Percentiles rank a stretch among this genome's conserved stretches.
Conservation (phyloP, 2,888 invertebrate genomes). For the Euproctis similis region DNA sequence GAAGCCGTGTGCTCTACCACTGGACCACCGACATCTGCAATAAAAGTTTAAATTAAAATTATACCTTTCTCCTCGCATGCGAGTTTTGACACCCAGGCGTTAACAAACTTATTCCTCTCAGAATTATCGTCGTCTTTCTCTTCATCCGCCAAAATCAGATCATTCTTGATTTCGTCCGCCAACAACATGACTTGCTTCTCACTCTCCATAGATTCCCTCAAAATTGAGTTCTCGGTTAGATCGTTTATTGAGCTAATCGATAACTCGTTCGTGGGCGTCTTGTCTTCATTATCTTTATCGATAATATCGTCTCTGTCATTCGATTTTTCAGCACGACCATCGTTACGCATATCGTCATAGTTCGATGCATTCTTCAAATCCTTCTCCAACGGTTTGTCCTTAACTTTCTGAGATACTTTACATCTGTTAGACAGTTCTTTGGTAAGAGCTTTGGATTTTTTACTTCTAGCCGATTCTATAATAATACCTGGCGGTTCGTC, state of each 20-base stretch:
- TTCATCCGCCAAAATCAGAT: conserved; percentile 67
- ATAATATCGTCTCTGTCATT: conserved; percentile 42
- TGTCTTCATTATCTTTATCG: conserved; percentile 54
- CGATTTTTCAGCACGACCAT: conserved; percentile 39
- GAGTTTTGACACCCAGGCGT: conserved; percentile 63
- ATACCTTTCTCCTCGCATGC: conserved; percentile 68
- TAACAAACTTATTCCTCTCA: conserved; percentile 69
- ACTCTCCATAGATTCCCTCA: conserved; percentile 68
- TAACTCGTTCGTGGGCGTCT: conserved; percentile 69
- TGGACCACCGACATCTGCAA: too few relatives aligned
- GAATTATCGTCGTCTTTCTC: conserved; percentile 72
- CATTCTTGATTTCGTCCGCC: conserved; percentile 67
- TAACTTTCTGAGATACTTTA: conserved; percentile 48
- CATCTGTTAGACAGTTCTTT: conserved; percentile 36
- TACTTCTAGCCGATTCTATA: conserved; percentile 29
- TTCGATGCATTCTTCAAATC: conserved; percentile 61
- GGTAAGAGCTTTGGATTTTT: conserved; percentile 23
- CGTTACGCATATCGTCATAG: conserved; percentile 47
- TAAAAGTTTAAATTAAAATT: neutral
- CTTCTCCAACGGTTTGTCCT: conserved; percentile 52
- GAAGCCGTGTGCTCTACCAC: too few relatives aligned
- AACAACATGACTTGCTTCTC: conserved; percentile 61
- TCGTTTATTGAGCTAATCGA: conserved; percentile 68
- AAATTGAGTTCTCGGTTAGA: conserved; percentile 64
- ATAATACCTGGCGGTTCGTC: conserved; percentile 51